Percentiles rank a stretch among this genome's conserved stretches.
Evolutionary conservation across 2,888 invertebrate genomes (phyloP).

Genomic region (Xestia ashworthii): DNA sequence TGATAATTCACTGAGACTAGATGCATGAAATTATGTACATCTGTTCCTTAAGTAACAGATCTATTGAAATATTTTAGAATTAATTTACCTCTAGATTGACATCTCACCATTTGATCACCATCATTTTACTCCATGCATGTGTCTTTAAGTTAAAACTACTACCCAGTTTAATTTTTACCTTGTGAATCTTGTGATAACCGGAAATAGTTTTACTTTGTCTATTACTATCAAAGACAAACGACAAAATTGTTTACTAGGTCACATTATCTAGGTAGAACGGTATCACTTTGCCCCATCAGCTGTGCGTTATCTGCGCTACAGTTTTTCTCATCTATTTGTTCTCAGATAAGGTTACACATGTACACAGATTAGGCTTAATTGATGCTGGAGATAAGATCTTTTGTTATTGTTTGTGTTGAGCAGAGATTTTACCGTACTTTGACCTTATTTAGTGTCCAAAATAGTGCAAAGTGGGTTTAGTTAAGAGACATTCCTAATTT

Average conservation of each 20-base stretch:
- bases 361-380: conserved; percentile 57
- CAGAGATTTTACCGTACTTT: neutral
- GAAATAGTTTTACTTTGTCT: neutral
- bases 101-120: neutral
- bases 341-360: conserved; percentile 44
- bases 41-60: neutral
- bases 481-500: neutral
- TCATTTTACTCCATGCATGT: neutral
- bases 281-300: conserved; percentile 55
- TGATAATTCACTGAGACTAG: neutral
- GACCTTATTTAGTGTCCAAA: neutral
- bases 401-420: conserved; percentile 52
- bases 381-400: conserved; percentile 38
- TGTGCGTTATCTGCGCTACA: conserved; percentile 57
- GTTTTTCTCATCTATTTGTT: conserved; percentile 54
- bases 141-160: neutral
- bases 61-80: neutral
- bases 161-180: neutral
- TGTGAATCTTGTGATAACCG: neutral
- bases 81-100: neutral
- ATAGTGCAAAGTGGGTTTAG: neutral
- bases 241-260: conserved; percentile 35
- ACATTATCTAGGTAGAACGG: conserved; percentile 21
- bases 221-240: neutral
- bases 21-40: neutral